Conservation (phyloP, 37 sponge, comb jelly and placozoan genomes). For the Chondrosia reniformis region DNA sequence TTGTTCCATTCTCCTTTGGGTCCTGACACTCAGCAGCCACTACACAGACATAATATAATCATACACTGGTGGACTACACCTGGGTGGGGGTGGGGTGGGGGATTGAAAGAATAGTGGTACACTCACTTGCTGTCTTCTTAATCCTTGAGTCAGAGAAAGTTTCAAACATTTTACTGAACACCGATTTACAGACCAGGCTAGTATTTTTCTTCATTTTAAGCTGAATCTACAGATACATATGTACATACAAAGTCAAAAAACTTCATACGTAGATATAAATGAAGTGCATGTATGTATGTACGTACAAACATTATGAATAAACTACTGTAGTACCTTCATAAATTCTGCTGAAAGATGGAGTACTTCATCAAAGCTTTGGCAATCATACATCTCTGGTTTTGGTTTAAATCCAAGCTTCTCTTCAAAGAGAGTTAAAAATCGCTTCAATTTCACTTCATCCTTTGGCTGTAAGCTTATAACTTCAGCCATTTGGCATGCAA, state of each 20-base stretch:
- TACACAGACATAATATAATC: too few relatives aligned
- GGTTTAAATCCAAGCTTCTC: slow-evolving; percentile 23
- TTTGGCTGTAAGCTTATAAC: slow-evolving; percentile 29
- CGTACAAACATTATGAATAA: slow-evolving; percentile 15
- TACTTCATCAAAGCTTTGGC: slow-evolving; percentile 39
- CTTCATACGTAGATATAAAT: not conserved
- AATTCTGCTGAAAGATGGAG: not conserved
- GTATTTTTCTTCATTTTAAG: not conserved
- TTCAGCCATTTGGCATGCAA: slow-evolving; percentile 49
- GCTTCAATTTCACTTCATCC: slow-evolving; percentile 36
- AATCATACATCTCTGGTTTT: slow-evolving; percentile 26
- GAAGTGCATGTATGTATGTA: not conserved
- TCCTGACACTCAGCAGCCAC: too few relatives aligned
- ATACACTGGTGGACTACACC: slow-evolving; percentile 8
- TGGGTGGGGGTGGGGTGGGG: too few relatives aligned
- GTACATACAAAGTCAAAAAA: not conserved
- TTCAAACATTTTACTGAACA: not conserved
- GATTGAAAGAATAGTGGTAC: too few relatives aligned
- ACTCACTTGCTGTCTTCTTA: slow-evolving; percentile 47
- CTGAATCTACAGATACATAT: not conserved
- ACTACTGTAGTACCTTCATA: not conserved
- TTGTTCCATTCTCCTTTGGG: too few relatives aligned
- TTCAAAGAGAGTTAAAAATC: slow-evolving; percentile 43
- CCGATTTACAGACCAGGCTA: not conserved
- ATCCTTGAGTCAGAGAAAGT: not conserved